Evolutionary conservation across 2,888 invertebrate genomes (phyloP), one percentile per base, ranked within the genome.

Genomic region (Pandemis heparana): DNA sequence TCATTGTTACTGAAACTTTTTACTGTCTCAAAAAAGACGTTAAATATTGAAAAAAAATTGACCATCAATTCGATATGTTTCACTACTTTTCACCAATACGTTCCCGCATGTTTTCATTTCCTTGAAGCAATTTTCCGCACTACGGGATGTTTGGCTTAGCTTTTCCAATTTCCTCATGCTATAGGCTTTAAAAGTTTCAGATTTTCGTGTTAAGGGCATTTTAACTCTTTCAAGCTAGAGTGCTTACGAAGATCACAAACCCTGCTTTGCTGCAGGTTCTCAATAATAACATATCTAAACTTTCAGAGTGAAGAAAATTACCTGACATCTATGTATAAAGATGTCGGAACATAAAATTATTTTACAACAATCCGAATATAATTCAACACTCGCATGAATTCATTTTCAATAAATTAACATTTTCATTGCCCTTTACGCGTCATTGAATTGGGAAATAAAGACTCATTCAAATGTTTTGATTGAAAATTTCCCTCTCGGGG

Each of bases 161-260:
- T 87, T 87, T 91, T 89, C 85, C 91, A 91, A 92, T 92, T 90
- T 91, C 89, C 90, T 85, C 86, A 78, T 78, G 79, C 75, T 82
- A 85, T 87, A 87, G 85, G 86, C 84, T 83, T 82, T 77, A 82
- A 64, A 79, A 81, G 80, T 83, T 85, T 82, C 76, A 81, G 82
- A 81, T 80, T 86, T 85, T 75, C 82, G 80, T 79, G 78, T 78
- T 75, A 77, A 56, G 23, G 65, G 12, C 41, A 43, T 61, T 53
- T 61, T 41, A n/a, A 10, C 23, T 12, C 23, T 56, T 56, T 23
- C 23, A 23, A 23, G 56, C 23, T 56, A 56, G 18, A 56, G 5
- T 1, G 9, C 12, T 5, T 0, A 23, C 4, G 9, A 53, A 53
- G 18, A 9, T 51, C n/a, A 51, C 18, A 53, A 5, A 1, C 6